Evolutionary conservation across 1,140 invertebrate genomes (phyloP).

Genomic region (Spodoptera litura): DNA sequence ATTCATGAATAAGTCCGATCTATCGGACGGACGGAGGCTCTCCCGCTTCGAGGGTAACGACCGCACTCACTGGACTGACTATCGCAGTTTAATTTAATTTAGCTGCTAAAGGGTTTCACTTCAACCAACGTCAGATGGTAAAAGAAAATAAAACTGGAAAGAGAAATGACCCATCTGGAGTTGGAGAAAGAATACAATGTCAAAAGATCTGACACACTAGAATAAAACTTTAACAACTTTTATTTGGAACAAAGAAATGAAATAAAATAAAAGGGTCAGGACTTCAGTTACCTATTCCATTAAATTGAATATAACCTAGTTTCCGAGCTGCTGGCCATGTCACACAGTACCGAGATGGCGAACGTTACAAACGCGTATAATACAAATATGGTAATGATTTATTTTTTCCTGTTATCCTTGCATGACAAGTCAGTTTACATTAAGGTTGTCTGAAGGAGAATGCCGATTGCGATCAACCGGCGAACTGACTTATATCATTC

Average conservation of each 20-base stretch:
- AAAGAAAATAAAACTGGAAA: neutral
- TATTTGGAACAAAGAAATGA: slow-evolving; percentile 2
- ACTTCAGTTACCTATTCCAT: neutral
- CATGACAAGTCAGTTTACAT: neutral
- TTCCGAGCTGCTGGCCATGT: neutral
- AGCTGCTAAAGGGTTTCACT: slow-evolving; percentile 1
- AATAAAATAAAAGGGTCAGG: slow-evolving; percentile 6
- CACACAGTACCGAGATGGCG: neutral
- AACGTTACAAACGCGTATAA: neutral
- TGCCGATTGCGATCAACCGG: neutral
- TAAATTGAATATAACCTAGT: slow-evolving; percentile 8
- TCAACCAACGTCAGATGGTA: neutral
- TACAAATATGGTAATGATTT: neutral
- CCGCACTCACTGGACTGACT: neutral
- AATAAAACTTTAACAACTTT: neutral
- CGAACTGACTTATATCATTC: neutral
- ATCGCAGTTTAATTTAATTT: slow-evolving; percentile 11
- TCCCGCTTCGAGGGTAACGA: neutral
- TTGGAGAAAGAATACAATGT: neutral
- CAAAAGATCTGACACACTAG: neutral
- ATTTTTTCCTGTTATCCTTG: neutral
- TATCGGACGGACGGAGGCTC: neutral
- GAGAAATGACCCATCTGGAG: neutral
- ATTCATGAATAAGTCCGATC: no score
- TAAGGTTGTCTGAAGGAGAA: slow-evolving; percentile 16